Percentiles rank a stretch among this genome's conserved stretches.
These are phyloP conservation scores for Platysternon megacephalum DNA, from an alignment of 2,113 vertebrate species.

Conservation along the genomic window DNA sequence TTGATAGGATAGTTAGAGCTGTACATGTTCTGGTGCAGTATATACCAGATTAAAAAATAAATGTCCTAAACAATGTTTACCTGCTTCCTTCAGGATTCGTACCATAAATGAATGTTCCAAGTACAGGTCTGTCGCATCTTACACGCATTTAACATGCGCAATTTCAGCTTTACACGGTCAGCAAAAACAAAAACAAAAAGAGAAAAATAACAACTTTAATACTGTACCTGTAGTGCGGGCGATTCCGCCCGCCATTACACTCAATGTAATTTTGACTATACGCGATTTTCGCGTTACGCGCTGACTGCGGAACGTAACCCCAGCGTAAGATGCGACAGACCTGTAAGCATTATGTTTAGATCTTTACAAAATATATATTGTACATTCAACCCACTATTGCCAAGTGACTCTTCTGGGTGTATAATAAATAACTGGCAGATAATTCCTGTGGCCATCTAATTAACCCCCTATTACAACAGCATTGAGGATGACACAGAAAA, in stretches of 20 bases:
- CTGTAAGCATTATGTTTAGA: neutral
- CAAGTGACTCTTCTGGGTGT: neutral
- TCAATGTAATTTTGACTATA: too few relatives aligned
- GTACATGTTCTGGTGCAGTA: fast-evolving
- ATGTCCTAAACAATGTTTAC: neutral
- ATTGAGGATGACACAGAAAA: neutral
- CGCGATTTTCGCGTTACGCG: too few relatives aligned
- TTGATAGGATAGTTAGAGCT: neutral
- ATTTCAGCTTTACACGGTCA: too few relatives aligned
- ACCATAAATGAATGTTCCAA: neutral
- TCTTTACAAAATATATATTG: neutral
- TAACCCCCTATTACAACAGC: neutral
- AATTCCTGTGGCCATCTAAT: neutral
- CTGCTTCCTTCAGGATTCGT: neutral
- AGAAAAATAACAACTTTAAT: too few relatives aligned
- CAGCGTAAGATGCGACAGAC: too few relatives aligned
- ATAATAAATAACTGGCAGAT: neutral
- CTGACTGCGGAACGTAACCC: too few relatives aligned
- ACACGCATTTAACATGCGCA: too few relatives aligned
- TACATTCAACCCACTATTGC: neutral
- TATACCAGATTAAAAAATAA: neutral
- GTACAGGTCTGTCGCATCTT: too few relatives aligned
- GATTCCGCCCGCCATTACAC: too few relatives aligned
- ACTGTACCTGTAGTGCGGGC: too few relatives aligned
- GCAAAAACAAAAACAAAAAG: too few relatives aligned